A percentile compares a stretch with the other conserved stretches of the same genome.
These are phyloP conservation scores for Imbricaverruca yamaguchii DNA, from an alignment of 2,888 invertebrate species.

Conservation along the genomic window DNA sequence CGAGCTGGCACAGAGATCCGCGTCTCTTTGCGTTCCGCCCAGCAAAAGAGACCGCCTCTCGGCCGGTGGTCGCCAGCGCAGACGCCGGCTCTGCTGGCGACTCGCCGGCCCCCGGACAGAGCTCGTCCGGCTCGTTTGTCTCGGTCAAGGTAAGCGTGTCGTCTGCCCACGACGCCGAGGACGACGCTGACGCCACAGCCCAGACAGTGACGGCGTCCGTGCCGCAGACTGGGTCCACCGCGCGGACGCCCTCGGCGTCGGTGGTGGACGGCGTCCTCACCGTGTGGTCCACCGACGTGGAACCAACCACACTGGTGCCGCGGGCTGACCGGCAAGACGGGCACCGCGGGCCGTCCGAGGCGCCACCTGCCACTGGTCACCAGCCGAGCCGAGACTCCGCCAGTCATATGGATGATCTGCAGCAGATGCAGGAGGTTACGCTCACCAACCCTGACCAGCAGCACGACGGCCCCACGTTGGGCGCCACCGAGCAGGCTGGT, in stretches of 20 bases:
- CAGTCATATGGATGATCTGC: neutral
- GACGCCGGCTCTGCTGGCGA: neutral
- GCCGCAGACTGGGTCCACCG: no score
- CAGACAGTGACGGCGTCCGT: no score
- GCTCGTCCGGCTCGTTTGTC: neutral
- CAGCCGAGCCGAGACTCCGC: neutral
- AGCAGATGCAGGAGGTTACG: neutral
- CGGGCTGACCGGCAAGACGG: no score
- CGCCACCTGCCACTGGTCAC: no score
- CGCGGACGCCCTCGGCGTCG: neutral
- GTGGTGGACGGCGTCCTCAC: slow-evolving; percentile 5
- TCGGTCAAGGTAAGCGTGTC: slow-evolving; percentile 16
- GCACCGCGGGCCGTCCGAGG: no score
- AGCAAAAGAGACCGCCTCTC: neutral
- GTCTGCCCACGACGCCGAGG: neutral
- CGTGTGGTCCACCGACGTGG: neutral
- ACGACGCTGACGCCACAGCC: neutral
- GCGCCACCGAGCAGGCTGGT: neutral
- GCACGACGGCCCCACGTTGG: neutral
- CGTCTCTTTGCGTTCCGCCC: neutral
- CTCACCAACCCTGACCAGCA: neutral
- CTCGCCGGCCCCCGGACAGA: neutral
- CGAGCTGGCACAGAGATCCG: neutral
- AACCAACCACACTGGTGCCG: neutral
- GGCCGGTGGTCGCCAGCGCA: neutral